These are phyloP conservation scores for Toxotes chatareus DNA, from an alignment of 2,113 vertebrate genomes.

Conservation along the genomic window DNA sequence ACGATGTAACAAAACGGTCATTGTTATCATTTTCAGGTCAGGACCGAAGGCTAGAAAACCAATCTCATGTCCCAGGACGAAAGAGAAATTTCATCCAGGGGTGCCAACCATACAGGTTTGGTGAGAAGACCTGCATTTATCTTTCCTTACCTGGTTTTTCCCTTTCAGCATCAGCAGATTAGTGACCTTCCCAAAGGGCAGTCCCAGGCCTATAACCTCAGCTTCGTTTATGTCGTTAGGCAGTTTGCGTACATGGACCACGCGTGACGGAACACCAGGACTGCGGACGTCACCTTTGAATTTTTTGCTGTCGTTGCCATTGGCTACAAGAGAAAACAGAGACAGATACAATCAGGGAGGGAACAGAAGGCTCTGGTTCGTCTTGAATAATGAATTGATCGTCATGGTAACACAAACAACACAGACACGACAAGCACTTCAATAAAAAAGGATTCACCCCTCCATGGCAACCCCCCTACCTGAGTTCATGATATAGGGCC, in stretches of 20 bases:
- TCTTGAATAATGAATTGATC: conserved; percentile 79
- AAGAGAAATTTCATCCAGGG: conserved; percentile 6
- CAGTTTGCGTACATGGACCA: conserved; percentile 95
- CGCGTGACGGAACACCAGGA: conserved; percentile 91
- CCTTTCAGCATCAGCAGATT: conserved; percentile 98
- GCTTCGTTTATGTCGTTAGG: conserved; percentile 95
- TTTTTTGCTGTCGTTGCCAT: conserved; percentile 99
- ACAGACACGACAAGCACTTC: conserved; percentile 58
- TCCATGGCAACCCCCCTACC: conserved; percentile 82
- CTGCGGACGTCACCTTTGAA: conserved; percentile 95
- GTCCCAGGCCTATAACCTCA: conserved; percentile 95
- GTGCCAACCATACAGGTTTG: conserved; percentile 18
- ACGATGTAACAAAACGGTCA: conserved; percentile 26
- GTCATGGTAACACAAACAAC: conserved; percentile 73
- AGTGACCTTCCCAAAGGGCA: conserved; percentile 98
- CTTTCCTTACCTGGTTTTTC: conserved; percentile 92
- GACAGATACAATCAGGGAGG: conserved; percentile 77
- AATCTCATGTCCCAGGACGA: background rate
- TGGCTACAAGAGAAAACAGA: conserved; percentile 86
- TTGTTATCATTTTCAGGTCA: conserved; percentile 24
- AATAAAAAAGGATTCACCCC: conserved; percentile 60
- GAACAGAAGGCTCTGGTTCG: conserved; percentile 66
- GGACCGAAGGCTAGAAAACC: conserved; percentile 12
- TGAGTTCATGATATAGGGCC: conserved; percentile 98
- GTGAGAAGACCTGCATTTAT: background rate